These are phyloP conservation scores for Nyctibius grandis DNA, from an alignment of 2,797 vertebrate species.

Conservation along the genomic window DNA sequence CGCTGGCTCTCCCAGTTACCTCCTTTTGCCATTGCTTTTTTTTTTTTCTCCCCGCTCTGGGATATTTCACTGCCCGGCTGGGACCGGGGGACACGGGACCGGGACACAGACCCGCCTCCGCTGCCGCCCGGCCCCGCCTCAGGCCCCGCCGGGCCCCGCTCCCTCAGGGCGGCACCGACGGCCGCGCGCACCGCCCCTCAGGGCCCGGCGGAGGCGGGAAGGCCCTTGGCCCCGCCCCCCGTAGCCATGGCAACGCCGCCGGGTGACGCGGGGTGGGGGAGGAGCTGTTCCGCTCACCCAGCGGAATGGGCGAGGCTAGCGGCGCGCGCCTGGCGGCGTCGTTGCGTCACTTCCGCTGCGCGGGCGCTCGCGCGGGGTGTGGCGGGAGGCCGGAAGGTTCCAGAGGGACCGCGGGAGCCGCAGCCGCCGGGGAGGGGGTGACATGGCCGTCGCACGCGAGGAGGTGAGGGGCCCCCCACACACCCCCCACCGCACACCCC, in stretches of 20 bases:
- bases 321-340: too few relatives aligned
- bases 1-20: not conserved
- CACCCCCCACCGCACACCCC: too few relatives aligned
- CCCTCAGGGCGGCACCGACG: too few relatives aligned
- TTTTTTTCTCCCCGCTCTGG: too few relatives aligned
- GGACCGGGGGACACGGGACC: rapidly evolving
- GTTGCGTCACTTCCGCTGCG: not conserved
- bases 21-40: too few relatives aligned
- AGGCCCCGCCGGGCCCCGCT: too few relatives aligned
- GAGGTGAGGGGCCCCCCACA: not conserved
- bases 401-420: not conserved
- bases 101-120: too few relatives aligned
- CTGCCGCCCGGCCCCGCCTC: too few relatives aligned
- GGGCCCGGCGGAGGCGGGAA: not conserved
- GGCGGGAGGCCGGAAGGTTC: conserved; percentile 55
- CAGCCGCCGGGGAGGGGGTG: not conserved
- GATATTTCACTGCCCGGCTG: not conserved
- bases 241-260: not conserved
- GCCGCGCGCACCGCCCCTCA: too few relatives aligned
- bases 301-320: not conserved
- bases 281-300: not conserved
- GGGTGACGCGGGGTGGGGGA: not conserved
- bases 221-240: not conserved
- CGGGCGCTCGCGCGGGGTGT: not conserved
- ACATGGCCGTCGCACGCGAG: not conserved